phyloP scores from a whole-genome alignment of 2,888 invertebrate species.

The Unio pictorum region DNA sequence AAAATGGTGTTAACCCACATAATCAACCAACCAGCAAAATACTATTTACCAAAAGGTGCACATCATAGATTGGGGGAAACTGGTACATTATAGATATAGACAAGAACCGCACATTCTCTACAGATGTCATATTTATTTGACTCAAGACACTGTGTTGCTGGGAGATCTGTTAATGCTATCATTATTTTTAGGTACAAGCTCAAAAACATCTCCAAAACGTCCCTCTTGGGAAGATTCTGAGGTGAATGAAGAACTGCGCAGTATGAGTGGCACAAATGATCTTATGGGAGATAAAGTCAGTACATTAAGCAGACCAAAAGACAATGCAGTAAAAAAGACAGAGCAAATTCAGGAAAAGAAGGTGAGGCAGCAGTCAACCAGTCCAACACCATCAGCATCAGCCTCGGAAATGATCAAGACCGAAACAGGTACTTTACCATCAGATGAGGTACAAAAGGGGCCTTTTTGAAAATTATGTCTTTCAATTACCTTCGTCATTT shows the following conservation, averaged over 20 bases:
- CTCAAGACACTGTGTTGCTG: too few species aligned
- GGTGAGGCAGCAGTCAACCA: constrained; percentile 4
- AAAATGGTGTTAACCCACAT: too few species aligned
- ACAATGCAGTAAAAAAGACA: constrained; percentile 2
- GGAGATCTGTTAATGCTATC: not conserved
- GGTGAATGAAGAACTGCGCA: constrained; percentile 57
- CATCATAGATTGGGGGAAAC: too few species aligned
- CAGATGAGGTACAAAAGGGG: too few species aligned
- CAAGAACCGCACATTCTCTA: too few species aligned
- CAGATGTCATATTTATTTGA: too few species aligned
- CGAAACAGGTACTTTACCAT: constrained; percentile 16
- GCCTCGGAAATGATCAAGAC: constrained; percentile 6
- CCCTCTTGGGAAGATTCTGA: constrained; percentile 25
- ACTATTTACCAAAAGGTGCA: too few species aligned
- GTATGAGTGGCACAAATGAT: constrained; percentile 61
- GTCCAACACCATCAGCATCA: constrained; percentile 18
- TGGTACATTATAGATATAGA: too few species aligned
- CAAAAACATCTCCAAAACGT: not conserved
- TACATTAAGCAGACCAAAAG: constrained; percentile 11
- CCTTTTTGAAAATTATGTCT: too few species aligned
- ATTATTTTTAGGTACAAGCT: not conserved
- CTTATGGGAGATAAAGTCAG: constrained; percentile 14
- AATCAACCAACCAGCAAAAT: too few species aligned
- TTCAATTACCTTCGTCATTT: too few species aligned
- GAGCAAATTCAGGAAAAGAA: constrained; percentile 13